phyloP scores from a whole-genome alignment of 2,888 invertebrate genomes.

The Linnaemya tessellans region DNA sequence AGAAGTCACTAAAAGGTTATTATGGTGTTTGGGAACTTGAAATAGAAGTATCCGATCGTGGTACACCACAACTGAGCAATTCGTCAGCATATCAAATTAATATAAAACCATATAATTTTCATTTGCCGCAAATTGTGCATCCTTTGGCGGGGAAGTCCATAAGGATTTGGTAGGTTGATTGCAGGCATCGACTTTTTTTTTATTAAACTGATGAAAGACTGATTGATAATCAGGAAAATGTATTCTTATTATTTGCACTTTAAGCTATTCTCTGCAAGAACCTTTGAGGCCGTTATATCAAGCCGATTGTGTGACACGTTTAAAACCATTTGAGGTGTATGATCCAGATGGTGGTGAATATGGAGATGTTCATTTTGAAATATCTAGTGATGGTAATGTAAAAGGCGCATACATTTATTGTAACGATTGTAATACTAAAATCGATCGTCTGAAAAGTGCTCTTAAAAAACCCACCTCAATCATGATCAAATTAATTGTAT shows the following conservation, averaged over 20 bases:
- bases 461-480: too few species aligned
- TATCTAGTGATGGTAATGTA: constrained; percentile 75
- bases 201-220: not conserved
- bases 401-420: not conserved
- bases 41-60: constrained; percentile 86
- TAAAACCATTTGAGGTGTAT: constrained; percentile 84
- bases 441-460: too few species aligned
- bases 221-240: not conserved
- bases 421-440: too few species aligned
- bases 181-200: not conserved
- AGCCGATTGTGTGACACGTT: constrained; percentile 80
- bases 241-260: not conserved
- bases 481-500: not conserved
- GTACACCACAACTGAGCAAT: constrained; percentile 81
- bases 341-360: constrained; percentile 86
- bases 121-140: constrained; percentile 85
- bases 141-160: constrained; percentile 81
- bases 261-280: constrained; percentile 72
- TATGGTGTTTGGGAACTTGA: constrained; percentile 85
- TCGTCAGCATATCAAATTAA: constrained; percentile 83
- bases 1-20: constrained; percentile 84
- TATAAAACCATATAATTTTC: constrained; percentile 86
- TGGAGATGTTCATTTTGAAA: constrained; percentile 84
- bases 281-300: constrained; percentile 73
- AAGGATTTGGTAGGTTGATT: constrained; percentile 71